A percentile compares a stretch with the other conserved stretches of the same genome.
phyloP scores from a whole-genome alignment of 2,888 invertebrate species.

The Metallyticus violacea region DNA sequence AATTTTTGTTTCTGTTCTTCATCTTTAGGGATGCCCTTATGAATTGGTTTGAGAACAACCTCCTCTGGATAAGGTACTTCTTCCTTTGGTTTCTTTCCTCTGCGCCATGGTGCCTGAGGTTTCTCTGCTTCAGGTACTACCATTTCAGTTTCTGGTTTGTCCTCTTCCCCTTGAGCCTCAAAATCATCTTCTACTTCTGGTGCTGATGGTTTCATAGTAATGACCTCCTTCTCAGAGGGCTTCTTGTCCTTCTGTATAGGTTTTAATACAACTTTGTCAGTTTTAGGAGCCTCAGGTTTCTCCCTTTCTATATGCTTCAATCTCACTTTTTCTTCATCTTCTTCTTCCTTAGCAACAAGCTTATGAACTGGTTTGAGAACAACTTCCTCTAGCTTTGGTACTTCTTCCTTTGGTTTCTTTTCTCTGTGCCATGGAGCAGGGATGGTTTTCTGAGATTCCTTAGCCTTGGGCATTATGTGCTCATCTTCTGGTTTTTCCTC shows the following conservation, averaged over 20 bases:
- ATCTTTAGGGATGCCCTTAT: slow-evolving; percentile 32
- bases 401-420: slow-evolving; percentile 35
- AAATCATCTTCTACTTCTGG: too few species aligned
- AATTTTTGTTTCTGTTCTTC: slow-evolving; percentile 30
- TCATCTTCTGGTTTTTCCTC: slow-evolving; percentile 47
- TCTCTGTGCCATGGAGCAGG: too few species aligned
- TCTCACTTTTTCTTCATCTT: slow-evolving; percentile 34
- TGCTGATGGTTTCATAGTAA: too few species aligned
- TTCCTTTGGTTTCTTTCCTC: slow-evolving; percentile 24
- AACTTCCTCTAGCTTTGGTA: slow-evolving; percentile 38
- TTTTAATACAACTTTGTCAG: too few species aligned
- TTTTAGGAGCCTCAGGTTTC: too few species aligned
- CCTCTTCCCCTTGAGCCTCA: too few species aligned
- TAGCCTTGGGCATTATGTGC: too few species aligned
- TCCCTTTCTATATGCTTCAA: slow-evolving; percentile 17
- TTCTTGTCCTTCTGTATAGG: too few species aligned
- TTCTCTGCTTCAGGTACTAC: neutral
- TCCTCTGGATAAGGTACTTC: slow-evolving; percentile 25
- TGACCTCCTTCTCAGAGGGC: too few species aligned
- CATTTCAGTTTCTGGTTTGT: neutral
- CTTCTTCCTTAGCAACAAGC: slow-evolving; percentile 27
- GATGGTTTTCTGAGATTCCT: too few species aligned
- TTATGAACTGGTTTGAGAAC: slow-evolving; percentile 35
- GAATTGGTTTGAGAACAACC: slow-evolving; percentile 35
- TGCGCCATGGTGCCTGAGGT: slow-evolving; percentile 10